Evolutionary conservation across 2,888 invertebrate species (phyloP), one percentile per base, ranked within the genome.

Genomic region (Lochmaea capreae): DNA sequence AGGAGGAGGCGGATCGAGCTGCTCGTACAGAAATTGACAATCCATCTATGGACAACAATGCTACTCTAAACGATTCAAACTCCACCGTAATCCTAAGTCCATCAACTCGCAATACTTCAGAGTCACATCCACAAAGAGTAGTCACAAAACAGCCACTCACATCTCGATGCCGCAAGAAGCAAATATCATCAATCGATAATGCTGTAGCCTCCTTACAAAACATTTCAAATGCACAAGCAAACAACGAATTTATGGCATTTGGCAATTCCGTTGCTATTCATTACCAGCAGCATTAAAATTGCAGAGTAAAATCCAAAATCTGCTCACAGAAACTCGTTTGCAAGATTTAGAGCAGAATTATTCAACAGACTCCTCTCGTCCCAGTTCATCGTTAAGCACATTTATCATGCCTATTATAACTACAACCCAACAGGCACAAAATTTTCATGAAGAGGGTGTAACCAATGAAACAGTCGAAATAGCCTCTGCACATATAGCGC

Each of bases 101-200:
- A 43, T 43, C 43, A 43, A 43, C 43, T 43, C 3, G 43, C 43
- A 3, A 2, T 43, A 4, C 9, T n/a, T n/a, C n/a, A n/a, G n/a
- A n/a, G n/a, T n/a, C n/a, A n/a, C n/a, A n/a, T n/a, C n/a, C n/a
- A n/a, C n/a, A n/a, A n/a, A n/a, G 26, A 22, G 33, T 12, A 59
- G 22, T 33, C n/a, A 59, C 33, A 22, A 16, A 59, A 22, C 33
- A 12, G 59, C 59, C 22, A 59, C 33, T 26, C 22, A 26, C 22
- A 22, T 26, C 22, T n/a, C 14, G 61, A 61, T 61, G 33, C 39
- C 61, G 61, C 61, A 26, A 61, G 11, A 61, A 61, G 61, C 61
- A 61, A 61, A 61, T 61, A 61, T 61, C 61, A 61, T 61, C 61
- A 61, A 61, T 61, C 61, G 61, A 61, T 61, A 61, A 61, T 39